Evolutionary conservation across 2,113 vertebrate species (phyloP).

Genomic region (Pteropus alecto): DNA sequence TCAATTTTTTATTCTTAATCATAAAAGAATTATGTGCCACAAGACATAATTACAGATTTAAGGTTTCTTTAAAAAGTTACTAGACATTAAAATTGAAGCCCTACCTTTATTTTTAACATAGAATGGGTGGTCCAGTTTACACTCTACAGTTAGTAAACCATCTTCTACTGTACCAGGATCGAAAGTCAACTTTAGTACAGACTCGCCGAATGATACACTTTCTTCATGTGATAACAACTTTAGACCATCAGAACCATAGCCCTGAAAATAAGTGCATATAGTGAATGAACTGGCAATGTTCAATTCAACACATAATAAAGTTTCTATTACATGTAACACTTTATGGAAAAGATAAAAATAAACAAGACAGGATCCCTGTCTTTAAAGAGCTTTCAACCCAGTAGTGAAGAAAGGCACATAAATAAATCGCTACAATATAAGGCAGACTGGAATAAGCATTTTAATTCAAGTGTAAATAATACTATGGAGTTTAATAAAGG

Average conservation of each 20-base stretch:
- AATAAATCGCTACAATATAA: neutral
- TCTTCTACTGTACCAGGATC: conserved; percentile 94
- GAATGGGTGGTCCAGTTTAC: conserved; percentile 97
- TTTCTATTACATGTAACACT: neutral
- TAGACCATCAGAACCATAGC: conserved; percentile 93
- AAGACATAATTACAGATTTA: conserved; percentile 20
- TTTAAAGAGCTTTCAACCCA: neutral
- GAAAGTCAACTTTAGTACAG: conserved; percentile 96
- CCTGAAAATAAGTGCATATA: conserved; percentile 81
- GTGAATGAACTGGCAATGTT: conserved; percentile 42
- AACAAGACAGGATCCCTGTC: neutral
- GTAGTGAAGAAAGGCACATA: neutral
- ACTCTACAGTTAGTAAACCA: conserved; percentile 93
- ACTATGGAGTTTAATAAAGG: neutral
- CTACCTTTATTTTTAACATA: conserved; percentile 99
- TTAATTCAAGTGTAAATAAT: conserved; percentile 1
- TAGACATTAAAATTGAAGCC: conserved; percentile 50
- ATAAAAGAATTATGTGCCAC: conserved; percentile 8
- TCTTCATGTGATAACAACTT: conserved; percentile 96
- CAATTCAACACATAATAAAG: neutral
- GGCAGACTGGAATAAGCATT: neutral
- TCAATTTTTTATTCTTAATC: conserved; percentile 23
- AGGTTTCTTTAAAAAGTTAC: conserved; percentile 57
- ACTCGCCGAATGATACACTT: conserved; percentile 94
- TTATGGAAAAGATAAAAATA: conserved; percentile 39